Conservation (phyloP, 2,888 invertebrate species). For the Philhelius pedissequus region DNA sequence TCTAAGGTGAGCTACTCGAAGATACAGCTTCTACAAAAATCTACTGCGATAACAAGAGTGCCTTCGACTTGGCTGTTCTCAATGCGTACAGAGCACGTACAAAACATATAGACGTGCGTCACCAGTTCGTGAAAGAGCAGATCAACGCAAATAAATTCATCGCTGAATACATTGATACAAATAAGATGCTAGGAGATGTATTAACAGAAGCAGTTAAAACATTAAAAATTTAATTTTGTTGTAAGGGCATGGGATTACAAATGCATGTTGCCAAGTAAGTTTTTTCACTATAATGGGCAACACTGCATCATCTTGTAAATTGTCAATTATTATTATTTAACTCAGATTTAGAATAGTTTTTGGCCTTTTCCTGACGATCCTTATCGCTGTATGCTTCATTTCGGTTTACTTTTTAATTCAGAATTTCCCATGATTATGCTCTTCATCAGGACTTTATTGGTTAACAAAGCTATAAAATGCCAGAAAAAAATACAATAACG, state of each 20-base stretch:
- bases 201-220: background rate
- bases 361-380: too few species aligned
- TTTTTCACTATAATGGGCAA: slow-evolving; percentile 14
- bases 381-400: too few species aligned
- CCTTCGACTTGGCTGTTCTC: background rate
- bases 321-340: too few species aligned
- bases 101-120: background rate
- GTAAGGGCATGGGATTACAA: background rate
- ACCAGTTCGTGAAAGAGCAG: background rate
- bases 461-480: too few species aligned
- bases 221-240: background rate
- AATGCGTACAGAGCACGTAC: background rate
- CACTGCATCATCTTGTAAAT: too few species aligned
- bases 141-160: background rate
- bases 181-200: slow-evolving; percentile 2
- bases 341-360: too few species aligned
- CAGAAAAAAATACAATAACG: too few species aligned
- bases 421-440: too few species aligned
- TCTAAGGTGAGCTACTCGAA: background rate
- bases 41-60: background rate
- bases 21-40: background rate
- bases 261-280: background rate
- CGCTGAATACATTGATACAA: background rate
- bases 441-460: too few species aligned
- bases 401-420: too few species aligned